Evolutionary conservation across 2,888 invertebrate genomes (phyloP), one percentile per base, ranked within the genome.

Genomic region (Liodrosophila aerea): DNA sequence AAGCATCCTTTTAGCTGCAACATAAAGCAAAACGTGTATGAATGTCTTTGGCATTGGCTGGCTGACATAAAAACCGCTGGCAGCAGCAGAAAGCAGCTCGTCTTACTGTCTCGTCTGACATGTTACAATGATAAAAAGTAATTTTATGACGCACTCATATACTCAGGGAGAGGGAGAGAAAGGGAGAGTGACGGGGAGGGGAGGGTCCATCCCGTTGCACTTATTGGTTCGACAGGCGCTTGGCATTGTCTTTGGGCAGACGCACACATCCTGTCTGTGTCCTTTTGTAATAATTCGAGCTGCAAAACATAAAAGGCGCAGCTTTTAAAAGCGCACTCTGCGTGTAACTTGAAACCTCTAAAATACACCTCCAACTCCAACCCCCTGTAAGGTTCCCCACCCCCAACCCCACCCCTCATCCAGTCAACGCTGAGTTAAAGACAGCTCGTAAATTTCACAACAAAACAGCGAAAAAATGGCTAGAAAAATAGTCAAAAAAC

Each of bases 121-220:
- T 82, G 81, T 86, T 73, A 71, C 85, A 82, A 81, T 85, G 85
- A 87, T 86, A 87, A 85, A 87, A 87, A 86, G 84, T 87, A 84
- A 85, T 85, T 87, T 85, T 85, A 85, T 87, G 85, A 86, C 85
- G 74, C 76, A 83, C 87, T 85, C 74, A 33, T 12, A 73, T 74
- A 59, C 43, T 8, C 45, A 34, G 39, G n/a, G 4, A 18, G 39
- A 2, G n/a, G 15, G 8, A 15, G 15, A 8, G 15, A 36, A 1
- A 7, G 34, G 13, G 7, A 3, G 7, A 30, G 7, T 4, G 37
- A 16, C 3, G 13, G 51, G 37, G 46, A 36, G 51, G 40, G 41
- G 41, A 63, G 37, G 11, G 13, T 22, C 22, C 30, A 61, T 29
- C 43, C 46, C 73, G 57, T 36, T 71, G 74, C 72, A 72, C 72